phyloP scores from a whole-genome alignment of 2,888 invertebrate genomes.

The Masnerella sp. region DNA sequence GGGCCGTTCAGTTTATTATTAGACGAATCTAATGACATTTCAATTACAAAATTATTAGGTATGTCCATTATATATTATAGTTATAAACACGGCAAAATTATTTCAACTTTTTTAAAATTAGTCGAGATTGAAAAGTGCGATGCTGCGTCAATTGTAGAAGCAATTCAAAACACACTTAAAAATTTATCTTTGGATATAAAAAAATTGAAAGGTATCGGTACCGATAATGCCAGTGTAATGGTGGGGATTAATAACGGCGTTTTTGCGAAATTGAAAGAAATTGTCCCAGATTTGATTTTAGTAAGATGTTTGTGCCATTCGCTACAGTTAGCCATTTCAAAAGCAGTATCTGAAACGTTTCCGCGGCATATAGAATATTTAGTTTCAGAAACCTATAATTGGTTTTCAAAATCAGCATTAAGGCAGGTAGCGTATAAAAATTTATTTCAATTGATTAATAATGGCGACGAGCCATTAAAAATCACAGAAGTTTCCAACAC shows the following conservation, averaged over 20 bases:
- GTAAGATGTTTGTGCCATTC: conserved; percentile 25
- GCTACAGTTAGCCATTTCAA: conserved; percentile 51
- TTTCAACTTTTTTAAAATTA: conserved; percentile 62
- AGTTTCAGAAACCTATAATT: conserved; percentile 63
- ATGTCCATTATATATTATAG: conserved; percentile 28
- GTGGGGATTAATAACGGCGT: conserved; percentile 71
- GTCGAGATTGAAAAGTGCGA: conserved; percentile 55
- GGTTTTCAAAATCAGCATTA: conserved; percentile 32
- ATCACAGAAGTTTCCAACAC: conserved; percentile 42
- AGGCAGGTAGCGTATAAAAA: background rate
- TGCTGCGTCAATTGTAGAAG: conserved; percentile 16
- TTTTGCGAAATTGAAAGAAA: conserved; percentile 66
- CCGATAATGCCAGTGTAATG: conserved; percentile 74
- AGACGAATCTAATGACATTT: conserved; percentile 63
- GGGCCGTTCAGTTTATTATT: conserved; percentile 62
- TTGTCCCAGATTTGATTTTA: conserved; percentile 14
- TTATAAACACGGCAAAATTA: conserved; percentile 1
- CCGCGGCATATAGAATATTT: conserved; percentile 69
- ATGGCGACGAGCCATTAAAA: conserved; percentile 56
- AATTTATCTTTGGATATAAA: conserved; percentile 53
- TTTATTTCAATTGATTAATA: conserved; percentile 6
- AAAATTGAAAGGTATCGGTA: conserved; percentile 70
- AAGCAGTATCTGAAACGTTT: conserved; percentile 61
- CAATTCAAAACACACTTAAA: conserved; percentile 2
- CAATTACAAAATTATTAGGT: conserved; percentile 42